Evolutionary conservation across 1,140 invertebrate genomes (phyloP).

Genomic region (Bombus balteatus): DNA sequence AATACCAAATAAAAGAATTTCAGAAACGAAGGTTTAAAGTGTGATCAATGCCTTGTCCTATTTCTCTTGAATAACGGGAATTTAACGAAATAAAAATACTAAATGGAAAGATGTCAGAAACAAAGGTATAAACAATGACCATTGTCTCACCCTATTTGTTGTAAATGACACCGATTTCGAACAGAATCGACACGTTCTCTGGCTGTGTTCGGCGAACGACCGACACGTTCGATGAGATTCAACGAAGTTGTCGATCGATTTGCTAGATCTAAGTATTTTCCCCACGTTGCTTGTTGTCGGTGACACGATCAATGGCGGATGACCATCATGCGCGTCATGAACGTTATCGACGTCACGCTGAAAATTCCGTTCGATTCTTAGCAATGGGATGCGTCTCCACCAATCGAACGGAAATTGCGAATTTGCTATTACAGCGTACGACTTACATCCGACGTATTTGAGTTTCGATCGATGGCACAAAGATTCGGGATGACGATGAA

Average conservation of each 20-base stretch:
- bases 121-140: not conserved
- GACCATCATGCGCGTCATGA: not conserved
- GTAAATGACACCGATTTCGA: not conserved
- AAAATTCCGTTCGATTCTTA: not conserved
- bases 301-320: not conserved
- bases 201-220: not conserved
- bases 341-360: not conserved
- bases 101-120: not conserved
- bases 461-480: not conserved
- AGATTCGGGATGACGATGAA: not conserved
- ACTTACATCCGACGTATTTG: not conserved
- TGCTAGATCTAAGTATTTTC: not conserved
- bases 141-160: not conserved
- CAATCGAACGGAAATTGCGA: not conserved
- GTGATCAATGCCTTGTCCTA: not conserved
- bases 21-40: not conserved
- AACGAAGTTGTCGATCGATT: not conserved
- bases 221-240: not conserved
- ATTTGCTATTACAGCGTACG: not conserved
- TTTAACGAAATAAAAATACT: not conserved
- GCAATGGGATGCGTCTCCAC: not conserved
- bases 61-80: not conserved
- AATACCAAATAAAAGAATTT: not conserved
- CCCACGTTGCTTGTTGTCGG: not conserved
- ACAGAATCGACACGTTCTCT: conserved; percentile 6